phyloP scores from a whole-genome alignment of 2,797 vertebrate genomes.

The Cyprinodon diabolis region DNA sequence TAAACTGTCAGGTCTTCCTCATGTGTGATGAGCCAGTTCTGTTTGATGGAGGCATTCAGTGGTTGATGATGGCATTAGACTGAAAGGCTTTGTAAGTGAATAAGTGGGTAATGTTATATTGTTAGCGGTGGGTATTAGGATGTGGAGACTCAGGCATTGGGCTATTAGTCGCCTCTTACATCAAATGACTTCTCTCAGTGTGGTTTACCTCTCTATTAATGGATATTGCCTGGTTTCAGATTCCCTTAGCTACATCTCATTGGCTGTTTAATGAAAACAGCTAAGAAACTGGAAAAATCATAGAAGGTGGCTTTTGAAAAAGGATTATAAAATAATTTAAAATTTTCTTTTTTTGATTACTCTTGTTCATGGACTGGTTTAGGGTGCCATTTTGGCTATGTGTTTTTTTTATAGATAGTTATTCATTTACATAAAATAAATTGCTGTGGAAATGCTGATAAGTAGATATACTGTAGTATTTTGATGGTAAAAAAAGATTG shows the following conservation, averaged over 20 bases:
- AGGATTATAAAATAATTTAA: no score
- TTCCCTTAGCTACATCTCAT: neutral
- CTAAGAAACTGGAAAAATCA: neutral
- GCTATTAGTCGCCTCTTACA: constrained; percentile 22
- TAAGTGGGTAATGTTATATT: constrained; percentile 59
- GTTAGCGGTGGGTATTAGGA: constrained; percentile 42
- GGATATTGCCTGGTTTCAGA: constrained; percentile 4
- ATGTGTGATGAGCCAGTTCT: constrained; percentile 17
- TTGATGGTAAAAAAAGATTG: no score
- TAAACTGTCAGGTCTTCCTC: constrained; percentile 34
- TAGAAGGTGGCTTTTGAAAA: neutral
- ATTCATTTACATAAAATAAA: no score
- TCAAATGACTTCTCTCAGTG: constrained; percentile 22
- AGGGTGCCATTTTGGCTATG: no score
- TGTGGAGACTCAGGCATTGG: constrained; percentile 19
- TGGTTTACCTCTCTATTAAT: constrained; percentile 22
- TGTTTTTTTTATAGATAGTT: no score
- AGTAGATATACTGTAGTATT: no score
- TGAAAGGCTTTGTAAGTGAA: constrained; percentile 45
- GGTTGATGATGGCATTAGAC: constrained; percentile 29
- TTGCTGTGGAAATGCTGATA: no score
- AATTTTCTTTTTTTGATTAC: neutral
- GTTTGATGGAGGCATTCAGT: constrained; percentile 48
- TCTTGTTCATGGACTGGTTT: no score
- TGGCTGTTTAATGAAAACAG: neutral